phyloP scores from a whole-genome alignment of 2,888 invertebrate genomes.

The Tyria jacobaeae region DNA sequence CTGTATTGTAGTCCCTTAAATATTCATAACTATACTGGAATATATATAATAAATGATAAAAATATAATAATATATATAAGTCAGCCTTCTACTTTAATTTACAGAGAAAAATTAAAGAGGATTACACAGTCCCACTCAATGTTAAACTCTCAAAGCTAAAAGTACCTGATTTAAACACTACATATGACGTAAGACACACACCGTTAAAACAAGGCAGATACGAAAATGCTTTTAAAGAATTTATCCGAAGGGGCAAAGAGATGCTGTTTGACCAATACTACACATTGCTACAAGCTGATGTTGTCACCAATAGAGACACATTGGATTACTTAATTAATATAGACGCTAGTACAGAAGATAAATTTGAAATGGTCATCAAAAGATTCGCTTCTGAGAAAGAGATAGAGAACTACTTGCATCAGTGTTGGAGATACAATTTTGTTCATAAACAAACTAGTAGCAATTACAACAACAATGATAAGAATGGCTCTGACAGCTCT shows the following conservation, averaged over 20 bases:
- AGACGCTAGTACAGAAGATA: constrained; percentile 76
- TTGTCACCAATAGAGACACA: constrained; percentile 55
- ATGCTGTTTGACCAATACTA: constrained; percentile 72
- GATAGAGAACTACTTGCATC: constrained; percentile 74
- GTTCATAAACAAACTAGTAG: constrained; percentile 61
- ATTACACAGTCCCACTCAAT: constrained; percentile 67
- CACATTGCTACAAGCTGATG: constrained; percentile 52
- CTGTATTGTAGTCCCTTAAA: too few relatives aligned
- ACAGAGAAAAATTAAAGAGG: constrained; percentile 74
- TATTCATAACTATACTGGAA: too few relatives aligned
- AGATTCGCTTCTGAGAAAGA: constrained; percentile 71
- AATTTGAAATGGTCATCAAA: constrained; percentile 71
- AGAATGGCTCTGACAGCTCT: constrained; percentile 55
- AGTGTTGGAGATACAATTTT: constrained; percentile 78
- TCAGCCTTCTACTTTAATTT: not conserved
- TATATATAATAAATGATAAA: too few relatives aligned
- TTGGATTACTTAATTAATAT: constrained; percentile 70
- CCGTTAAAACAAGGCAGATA: constrained; percentile 69
- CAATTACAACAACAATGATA: constrained; percentile 32
- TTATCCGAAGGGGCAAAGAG: constrained; percentile 75
- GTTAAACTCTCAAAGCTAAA: constrained; percentile 63
- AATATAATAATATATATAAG: not conserved
- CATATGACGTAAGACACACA: constrained; percentile 68
- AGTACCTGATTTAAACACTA: constrained; percentile 71
- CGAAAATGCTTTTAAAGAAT: constrained; percentile 76